Base-by-base conservation (phyloP, 2,888 invertebrate genomes). In the Euzetes globulus region DNA sequence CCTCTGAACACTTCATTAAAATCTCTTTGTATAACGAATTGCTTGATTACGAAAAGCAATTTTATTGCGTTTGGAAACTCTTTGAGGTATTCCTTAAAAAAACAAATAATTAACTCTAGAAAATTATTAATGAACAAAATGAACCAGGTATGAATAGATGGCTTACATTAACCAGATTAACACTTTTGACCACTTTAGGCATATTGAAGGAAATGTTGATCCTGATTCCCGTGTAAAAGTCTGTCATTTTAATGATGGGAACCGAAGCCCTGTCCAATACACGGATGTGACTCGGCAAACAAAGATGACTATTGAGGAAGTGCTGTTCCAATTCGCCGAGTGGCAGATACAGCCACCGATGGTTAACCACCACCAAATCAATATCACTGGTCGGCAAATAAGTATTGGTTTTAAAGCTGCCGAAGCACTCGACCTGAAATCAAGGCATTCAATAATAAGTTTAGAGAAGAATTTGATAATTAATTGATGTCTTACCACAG, bases 201-300 rank as follows among this genome's bases (percentile, higher is more conserved):
- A 96, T 97, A 85, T 99, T 99, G 86, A 99, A 99, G 81, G 97
- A 96, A 83, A 99, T 98, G 86, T 99, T 99, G 81, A 94, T 95
- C 86, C 92, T 92, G 76, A 99, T 91, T 79, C 92, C 91, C 79
- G 89, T 85, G 83, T 88, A 87, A 77, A 87, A 87, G 83, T 98
- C 96, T 37, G 92, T 94, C 84, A 98, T 87, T 86, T 98, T 98
- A 78, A 99, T 93, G 81, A 99, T 98, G 80, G 99, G 99, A 80
- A 99, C 87, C 73, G 95, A 93, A 76, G 98, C 97, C 85, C 94
- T 96, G 85, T 96, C 96, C 79, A 97, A 87, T 80, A 98, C 96
- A 86, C 95, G 94, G 83, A 98, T 91, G 81, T 91, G 90, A 81
- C 89, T 88, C 81, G 90, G 89, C 82, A 92, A 91, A 73, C 94